Base-by-base conservation (phyloP, 2,113 vertebrate species). In the Muntiacus reevesi region DNA sequence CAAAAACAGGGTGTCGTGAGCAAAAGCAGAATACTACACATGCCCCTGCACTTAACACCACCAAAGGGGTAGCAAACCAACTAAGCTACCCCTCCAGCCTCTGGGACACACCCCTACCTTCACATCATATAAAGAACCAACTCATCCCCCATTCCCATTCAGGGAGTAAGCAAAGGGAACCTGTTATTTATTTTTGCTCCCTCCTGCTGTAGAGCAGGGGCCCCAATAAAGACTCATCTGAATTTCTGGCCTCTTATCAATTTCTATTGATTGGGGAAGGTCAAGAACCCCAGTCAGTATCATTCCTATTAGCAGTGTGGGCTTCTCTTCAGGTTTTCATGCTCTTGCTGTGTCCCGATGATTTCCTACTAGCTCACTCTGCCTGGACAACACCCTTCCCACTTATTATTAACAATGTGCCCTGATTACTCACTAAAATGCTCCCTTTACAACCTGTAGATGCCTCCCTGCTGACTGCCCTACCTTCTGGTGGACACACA, bases 291-390 rank as follows among this genome's bases (percentile, higher is more conserved):
- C 8, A 16, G 33, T 67, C 78, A 3, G 28, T 81, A 52, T 52
- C 30, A 95, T 97, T 96, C 83, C 91, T 92, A 52, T 54, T 89
- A 54, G 64, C 15, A 95, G n/a, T 57, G 94, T 1, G 10, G 33
- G 43, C 43, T 47, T 89, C 50, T 2, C 47, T 52, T 85, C 59
- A 25, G 5, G 50, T 89, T 71, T 87, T 95, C 97, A 94, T 28
- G 25, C 52, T 21, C 64, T 87, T 36, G 21, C 89, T 96, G 85
- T 89, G 36, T 96, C 92, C 94, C 71, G 3, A 1, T 55, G 50
- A 76, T 94, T 98, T 97, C 97, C 91, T 83, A 95, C 91, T 97
- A 97, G 94, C 94, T 96, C 86, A 97, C 55, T n/a, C 97, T 83
- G 54, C 89, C 98, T 97, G 97, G 97, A 96, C 36, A 96, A 94